phyloP scores from a whole-genome alignment of 2,113 vertebrate species.

The Plecotus auritus region DNA sequence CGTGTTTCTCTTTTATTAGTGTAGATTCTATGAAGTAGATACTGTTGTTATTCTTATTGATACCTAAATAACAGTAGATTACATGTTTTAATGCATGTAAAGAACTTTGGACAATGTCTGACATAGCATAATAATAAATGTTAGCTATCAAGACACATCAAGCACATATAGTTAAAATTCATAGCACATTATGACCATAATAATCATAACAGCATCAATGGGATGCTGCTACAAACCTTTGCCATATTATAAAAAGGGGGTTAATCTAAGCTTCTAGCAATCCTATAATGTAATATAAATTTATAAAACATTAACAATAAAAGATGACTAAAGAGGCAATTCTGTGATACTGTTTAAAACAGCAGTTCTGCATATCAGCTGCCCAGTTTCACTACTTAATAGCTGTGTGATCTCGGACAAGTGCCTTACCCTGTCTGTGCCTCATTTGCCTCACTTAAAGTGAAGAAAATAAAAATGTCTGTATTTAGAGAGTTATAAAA shows the following conservation, averaged over 20 bases:
- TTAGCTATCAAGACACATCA: background rate
- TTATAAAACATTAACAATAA: slow-evolving; percentile 20
- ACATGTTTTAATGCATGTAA: background rate
- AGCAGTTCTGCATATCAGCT: background rate
- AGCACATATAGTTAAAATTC: background rate
- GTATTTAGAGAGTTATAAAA: background rate
- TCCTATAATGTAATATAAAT: background rate
- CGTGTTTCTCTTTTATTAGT: too few relatives aligned
- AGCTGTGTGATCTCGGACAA: background rate
- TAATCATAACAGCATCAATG: background rate
- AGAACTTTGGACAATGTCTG: background rate
- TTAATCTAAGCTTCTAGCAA: background rate
- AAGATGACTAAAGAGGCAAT: background rate
- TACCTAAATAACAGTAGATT: background rate
- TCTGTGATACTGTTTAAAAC: background rate
- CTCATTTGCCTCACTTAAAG: background rate
- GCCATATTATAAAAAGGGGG: background rate
- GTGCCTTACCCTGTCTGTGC: background rate
- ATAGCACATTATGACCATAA: background rate
- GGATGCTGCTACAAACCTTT: background rate
- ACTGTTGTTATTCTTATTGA: background rate
- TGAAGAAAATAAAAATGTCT: background rate
- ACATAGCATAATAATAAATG: background rate
- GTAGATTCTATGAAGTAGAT: background rate
- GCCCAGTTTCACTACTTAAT: background rate